These are phyloP conservation scores for Notocelia uddmanniana DNA, from an alignment of 2,888 invertebrate species.

Conservation along the genomic window DNA sequence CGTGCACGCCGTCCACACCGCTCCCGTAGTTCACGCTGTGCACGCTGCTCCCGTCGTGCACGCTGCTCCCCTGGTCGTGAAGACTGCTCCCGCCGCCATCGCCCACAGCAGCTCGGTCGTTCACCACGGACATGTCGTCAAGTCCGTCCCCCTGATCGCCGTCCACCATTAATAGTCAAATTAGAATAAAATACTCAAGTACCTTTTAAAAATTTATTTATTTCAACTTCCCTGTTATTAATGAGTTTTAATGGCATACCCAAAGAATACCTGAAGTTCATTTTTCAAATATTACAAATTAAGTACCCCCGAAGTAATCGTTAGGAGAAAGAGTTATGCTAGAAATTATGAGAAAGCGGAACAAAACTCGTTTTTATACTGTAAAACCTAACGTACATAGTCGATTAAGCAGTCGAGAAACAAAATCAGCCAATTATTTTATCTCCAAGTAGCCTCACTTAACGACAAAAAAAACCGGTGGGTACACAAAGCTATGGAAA, in stretches of 20 bases:
- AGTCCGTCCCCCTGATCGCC: conserved; percentile 71
- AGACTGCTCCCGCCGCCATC: conserved; percentile 74
- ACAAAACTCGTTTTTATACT: no score
- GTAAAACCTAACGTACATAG: no score
- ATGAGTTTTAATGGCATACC: not conserved
- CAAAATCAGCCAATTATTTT: not conserved
- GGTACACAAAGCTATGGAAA: no score
- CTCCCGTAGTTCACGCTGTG: conserved; percentile 50
- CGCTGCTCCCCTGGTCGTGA: conserved; percentile 66
- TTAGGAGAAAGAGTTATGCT: no score
- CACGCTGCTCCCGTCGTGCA: conserved; percentile 60
- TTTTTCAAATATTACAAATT: no score
- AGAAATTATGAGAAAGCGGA: no score
- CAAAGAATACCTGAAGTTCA: no score
- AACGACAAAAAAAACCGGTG: no score
- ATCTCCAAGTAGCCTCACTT: no score
- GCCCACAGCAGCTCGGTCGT: conserved; percentile 77
- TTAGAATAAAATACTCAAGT: conserved; percentile 53
- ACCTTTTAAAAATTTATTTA: conserved; percentile 46
- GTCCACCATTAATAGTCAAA: conserved; percentile 64
- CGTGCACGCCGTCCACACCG: conserved; percentile 27
- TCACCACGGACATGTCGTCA: conserved; percentile 71
- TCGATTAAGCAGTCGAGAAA: no score
- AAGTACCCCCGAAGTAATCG: no score
- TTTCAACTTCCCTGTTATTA: not conserved